Evolutionary conservation across 2,797 vertebrate genomes (phyloP).

Genomic region (Otolemur crassicaudatus): DNA sequence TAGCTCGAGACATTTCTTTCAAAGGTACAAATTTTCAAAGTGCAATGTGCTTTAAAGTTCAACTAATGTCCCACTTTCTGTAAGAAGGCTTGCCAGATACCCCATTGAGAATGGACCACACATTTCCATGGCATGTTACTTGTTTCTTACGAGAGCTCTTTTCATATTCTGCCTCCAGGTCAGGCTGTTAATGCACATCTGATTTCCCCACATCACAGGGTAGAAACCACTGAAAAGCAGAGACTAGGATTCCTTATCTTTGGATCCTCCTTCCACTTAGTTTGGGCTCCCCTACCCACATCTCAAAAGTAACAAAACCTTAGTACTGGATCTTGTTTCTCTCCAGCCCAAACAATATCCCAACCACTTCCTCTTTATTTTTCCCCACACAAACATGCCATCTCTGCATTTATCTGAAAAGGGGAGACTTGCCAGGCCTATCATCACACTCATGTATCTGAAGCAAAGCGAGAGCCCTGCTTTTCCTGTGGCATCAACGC

Average conservation of each 20-base stretch:
- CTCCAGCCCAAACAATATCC: background rate
- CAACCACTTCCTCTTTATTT: background rate
- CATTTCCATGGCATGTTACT: background rate
- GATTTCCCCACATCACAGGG: background rate
- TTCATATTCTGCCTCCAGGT: background rate
- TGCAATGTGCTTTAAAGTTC: background rate
- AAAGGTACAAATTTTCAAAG: constrained; percentile 31
- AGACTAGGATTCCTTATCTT: background rate
- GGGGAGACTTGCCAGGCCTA: background rate
- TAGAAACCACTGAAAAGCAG: background rate
- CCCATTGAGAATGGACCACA: background rate
- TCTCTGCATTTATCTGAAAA: background rate
- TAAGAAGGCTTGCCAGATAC: background rate
- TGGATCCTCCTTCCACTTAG: background rate
- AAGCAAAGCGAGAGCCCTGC: background rate
- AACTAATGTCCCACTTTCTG: constrained; percentile 1
- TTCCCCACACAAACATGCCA: background rate
- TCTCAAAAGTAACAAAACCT: background rate
- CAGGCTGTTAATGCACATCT: background rate
- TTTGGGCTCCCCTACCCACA: background rate
- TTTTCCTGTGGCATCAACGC: background rate
- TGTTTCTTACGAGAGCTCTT: background rate
- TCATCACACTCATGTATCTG: background rate
- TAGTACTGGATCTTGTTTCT: background rate
- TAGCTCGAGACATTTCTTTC: background rate